Percentiles rank a stretch among this genome's conserved stretches.
These are phyloP conservation scores for Hemiprocne comata DNA, from an alignment of 2,113 vertebrate genomes.

Conservation along the genomic window DNA sequence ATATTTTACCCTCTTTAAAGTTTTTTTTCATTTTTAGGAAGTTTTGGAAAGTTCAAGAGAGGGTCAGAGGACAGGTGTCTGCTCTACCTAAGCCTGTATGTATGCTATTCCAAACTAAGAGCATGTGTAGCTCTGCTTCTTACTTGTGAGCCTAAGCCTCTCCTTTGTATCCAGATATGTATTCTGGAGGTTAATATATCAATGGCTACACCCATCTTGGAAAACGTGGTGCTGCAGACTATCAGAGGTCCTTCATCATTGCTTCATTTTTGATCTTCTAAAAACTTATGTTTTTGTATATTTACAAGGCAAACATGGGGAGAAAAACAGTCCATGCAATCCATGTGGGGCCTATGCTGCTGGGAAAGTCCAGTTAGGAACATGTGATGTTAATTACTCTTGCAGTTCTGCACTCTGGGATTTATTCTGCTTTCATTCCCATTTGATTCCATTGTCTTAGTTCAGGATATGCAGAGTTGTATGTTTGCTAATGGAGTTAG, in stretches of 20 bases:
- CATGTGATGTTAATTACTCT: neutral
- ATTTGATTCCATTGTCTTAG: slow-evolving; percentile 6
- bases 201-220: neutral
- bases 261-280: neutral
- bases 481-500: neutral
- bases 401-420: neutral
- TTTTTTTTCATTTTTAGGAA: neutral
- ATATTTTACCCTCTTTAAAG: neutral
- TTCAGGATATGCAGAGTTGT: neutral
- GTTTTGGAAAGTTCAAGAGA: neutral
- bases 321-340: neutral
- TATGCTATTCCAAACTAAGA: neutral
- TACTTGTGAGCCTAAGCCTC: neutral
- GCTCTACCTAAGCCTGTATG: neutral
- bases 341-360: neutral
- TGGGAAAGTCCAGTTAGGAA: neutral
- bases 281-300: neutral
- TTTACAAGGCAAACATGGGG: neutral
- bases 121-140: neutral
- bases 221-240: neutral
- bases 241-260: neutral
- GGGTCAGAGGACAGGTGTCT: neutral
- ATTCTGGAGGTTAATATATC: neutral
- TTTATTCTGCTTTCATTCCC: slow-evolving; percentile 14
- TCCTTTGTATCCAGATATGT: neutral